Base-by-base conservation (phyloP, 1,140 invertebrate species). In the Magallana ariakensis region DNA sequence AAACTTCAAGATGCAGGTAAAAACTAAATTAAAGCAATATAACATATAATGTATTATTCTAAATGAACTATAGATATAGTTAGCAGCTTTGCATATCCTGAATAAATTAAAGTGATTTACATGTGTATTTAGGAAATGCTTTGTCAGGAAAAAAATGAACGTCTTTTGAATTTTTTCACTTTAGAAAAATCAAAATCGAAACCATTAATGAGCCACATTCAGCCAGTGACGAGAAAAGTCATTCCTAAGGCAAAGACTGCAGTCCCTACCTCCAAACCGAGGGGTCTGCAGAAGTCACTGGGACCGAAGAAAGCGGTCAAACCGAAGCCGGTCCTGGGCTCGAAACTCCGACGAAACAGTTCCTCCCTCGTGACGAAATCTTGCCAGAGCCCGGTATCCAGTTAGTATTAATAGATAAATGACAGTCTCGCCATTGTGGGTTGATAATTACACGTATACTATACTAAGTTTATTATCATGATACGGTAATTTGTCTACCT, bases 1-100 rank as follows among this genome's bases (percentile, higher is more conserved):
- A 33, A 75, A 2, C 66, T 75, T 26, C 66, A 75, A 26, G 66
- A 75, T 13, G 66, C 66, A 13, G 66, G 62, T 70, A 75, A 46
- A 46, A 46, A 46, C 33, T 46, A 46, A 46, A 46, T 46, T 0
- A 46, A 46, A 46, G 5, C 33, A 46, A 46, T 46, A 46, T 46
- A 46, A 46, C 5, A 46, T 46, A 46, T 0, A 46, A 5, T 46
- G 33, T 46, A 46, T 46, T 46, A 5, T 46, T 46, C 33, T 46
- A 4, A 46, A 46, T 46, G 33, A 46, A 46, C 33, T 4, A 46
- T 46, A 46, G 33, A 46, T 46, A 3, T 46, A 46, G 33, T 46
- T 4, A 46, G 33, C 33, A 46, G 33, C 5, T 46, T 5, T 46
- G 2, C 33, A 5, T 46, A 5, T 4, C 33, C 33, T 46, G 33